These are phyloP conservation scores for Saccopteryx leptura DNA, from an alignment of 2,113 vertebrate species.

Conservation along the genomic window DNA sequence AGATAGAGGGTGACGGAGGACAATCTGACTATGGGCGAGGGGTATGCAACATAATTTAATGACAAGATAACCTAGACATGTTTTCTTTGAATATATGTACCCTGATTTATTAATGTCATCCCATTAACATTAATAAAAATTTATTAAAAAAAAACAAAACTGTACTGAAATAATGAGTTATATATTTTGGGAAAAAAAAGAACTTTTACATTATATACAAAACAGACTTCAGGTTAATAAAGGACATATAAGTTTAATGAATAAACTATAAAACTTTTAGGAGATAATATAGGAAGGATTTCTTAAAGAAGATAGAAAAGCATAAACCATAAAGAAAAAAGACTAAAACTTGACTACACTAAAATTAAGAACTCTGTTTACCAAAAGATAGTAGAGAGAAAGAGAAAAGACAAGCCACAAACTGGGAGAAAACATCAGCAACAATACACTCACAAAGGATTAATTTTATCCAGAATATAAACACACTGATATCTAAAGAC, in stretches of 20 bases:
- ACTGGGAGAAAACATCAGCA: neutral
- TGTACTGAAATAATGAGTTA: neutral
- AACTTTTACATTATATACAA: neutral
- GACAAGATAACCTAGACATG: too few relatives aligned
- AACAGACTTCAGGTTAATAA: neutral
- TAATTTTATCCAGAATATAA: neutral
- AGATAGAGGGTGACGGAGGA: too few relatives aligned
- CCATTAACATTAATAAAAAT: too few relatives aligned
- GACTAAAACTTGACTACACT: constrained; percentile 13
- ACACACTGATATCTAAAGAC: neutral
- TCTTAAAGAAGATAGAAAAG: constrained; percentile 31
- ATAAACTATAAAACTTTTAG: neutral
- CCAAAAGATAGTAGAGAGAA: neutral
- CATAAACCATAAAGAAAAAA: neutral
- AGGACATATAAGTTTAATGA: neutral
- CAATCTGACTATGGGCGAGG: too few relatives aligned
- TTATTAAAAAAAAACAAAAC: too few relatives aligned
- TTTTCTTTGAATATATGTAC: too few relatives aligned
- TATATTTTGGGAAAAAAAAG: neutral
- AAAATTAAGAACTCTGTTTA: constrained; percentile 5
- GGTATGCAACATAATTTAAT: too few relatives aligned
- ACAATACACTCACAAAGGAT: neutral
- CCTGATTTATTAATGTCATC: too few relatives aligned
- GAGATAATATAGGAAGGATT: neutral
- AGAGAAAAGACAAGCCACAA: neutral